Evolutionary conservation across 2,113 vertebrate species (phyloP).

Genomic region (Cottus gobio): DNA sequence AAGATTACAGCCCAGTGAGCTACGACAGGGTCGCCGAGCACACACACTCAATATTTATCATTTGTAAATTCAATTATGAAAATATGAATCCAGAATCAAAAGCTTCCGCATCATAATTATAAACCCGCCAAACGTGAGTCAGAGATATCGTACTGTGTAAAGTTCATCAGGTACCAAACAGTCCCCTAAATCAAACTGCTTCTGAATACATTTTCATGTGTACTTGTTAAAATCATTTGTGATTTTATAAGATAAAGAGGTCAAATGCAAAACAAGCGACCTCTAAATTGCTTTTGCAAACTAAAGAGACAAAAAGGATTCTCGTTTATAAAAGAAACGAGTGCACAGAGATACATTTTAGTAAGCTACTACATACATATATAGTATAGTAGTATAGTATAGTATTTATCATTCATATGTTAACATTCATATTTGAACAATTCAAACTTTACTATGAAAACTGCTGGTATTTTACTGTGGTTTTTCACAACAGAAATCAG

Average conservation of each 20-base stretch:
- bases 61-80: constrained; percentile 1
- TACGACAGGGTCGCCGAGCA: no score
- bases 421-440: background rate
- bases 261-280: background rate
- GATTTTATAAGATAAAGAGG: background rate
- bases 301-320: no score
- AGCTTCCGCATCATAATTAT: background rate
- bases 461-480: no score
- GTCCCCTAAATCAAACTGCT: background rate
- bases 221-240: background rate
- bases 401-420: background rate
- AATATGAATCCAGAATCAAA: constrained; percentile 27
- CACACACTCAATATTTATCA: constrained; percentile 25
- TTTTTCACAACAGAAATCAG: no score
- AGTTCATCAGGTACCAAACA: background rate
- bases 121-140: constrained; percentile 4
- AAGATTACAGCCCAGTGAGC: constrained; percentile 56
- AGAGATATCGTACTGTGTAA: background rate
- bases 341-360: background rate
- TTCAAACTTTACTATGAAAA: no score
- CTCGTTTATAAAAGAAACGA: background rate
- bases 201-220: background rate
- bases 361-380: background rate
- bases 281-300: background rate
- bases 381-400: background rate